Evolutionary conservation across 2,113 vertebrate genomes (phyloP), one percentile per base, ranked within the genome.

Genomic region (Heloderma charlesbogerti): DNA sequence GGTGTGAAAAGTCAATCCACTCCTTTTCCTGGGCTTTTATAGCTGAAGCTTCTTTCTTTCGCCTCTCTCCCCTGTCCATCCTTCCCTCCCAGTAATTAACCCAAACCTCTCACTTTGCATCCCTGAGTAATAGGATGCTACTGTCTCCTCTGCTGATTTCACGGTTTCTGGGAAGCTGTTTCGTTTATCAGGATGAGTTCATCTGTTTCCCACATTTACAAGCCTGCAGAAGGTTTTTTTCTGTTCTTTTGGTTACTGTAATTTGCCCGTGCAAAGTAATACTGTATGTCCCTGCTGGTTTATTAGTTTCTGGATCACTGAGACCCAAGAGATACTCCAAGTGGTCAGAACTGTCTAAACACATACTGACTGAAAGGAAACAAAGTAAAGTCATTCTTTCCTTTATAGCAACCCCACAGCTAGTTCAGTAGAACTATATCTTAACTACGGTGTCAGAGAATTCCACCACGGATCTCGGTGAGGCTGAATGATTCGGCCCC

Each of bases 121-220:
- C 3, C 2, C 22, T 51, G 89, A 9, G 51, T 5, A 51, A 74
- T 4, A 12, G 12, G 1, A 93, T 48, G 79, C 86, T 87, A 89
- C 89, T 91, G 94, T 69, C 84, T 31, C 89, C 71, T 71, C 5
- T 3, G 87, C 88, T 89, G 77, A 31, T 89, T 91, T 89, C 85
- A 0, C 2, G 3, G 87, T 93, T 96, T 94, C 95, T 80, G 80
- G 95, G 95, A 97, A 97, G 92, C 82, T 60, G 89, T 12, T 16
- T 57, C 8, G 0, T 25, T 57, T 88, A 71, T 22, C 5, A 0
- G 63, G 69, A 69, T 93, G 78, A 92, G 86, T 86, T 84, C 77
- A 79, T 88, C 94, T 90, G 25, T 12, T 89, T 84, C 93, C 74
- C 63, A 16, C 86, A 92, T 88, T 89, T 83, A 72, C 51, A 60